Base-by-base conservation (phyloP, 2,113 vertebrate genomes). In the Cryptotis parvus region DNA sequence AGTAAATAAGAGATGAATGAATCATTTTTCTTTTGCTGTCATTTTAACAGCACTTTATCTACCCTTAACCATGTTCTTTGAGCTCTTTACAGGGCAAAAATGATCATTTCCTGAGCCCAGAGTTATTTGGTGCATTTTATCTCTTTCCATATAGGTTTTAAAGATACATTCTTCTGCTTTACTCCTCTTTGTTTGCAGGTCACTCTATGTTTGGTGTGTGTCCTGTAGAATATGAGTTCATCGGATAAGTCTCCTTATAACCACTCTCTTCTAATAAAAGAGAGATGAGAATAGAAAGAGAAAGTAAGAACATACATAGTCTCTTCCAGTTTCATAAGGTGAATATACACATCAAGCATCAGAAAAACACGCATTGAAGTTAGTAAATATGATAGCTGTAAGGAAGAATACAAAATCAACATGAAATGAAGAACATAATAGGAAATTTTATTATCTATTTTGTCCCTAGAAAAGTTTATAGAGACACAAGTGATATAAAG, bases 1-100 rank as follows among this genome's bases (percentile, higher is more conserved):
- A 88, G 18, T 81, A 70, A 93, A 70, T 70, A 82, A 78, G 65
- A 95, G 45, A 61, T 78, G 75, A 88, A 85, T 88, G 33, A 79
- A 82, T 91, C 58, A 73, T 45, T 49, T 63, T 70, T 33, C n/a
- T 35, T 70, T 87, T 69, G n/a, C 74, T 88, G 58, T 82, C 75
- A 78, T 74, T 93, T 78, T 49, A 90, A 90, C 0, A 74, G 55
- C 26, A 63, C 29, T n/a, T 81, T 84, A 49, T 89, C 33, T 77
- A 66, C 20, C 31, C 31, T 45, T 84, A 77, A 18, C 31, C 26
- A 65, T 63, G 61, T 58, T 83, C 58, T 91, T 83, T 45, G 10
- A 68, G 52, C 20, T 89, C n/a, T 49, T 16, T 55, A 61, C 29
- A 63, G 39, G 78, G 18, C 73, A 26, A 80, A 95, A 94, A 61